Conservation (phyloP, 2,113 vertebrate genomes). For the Ramphastos sulfuratus region DNA sequence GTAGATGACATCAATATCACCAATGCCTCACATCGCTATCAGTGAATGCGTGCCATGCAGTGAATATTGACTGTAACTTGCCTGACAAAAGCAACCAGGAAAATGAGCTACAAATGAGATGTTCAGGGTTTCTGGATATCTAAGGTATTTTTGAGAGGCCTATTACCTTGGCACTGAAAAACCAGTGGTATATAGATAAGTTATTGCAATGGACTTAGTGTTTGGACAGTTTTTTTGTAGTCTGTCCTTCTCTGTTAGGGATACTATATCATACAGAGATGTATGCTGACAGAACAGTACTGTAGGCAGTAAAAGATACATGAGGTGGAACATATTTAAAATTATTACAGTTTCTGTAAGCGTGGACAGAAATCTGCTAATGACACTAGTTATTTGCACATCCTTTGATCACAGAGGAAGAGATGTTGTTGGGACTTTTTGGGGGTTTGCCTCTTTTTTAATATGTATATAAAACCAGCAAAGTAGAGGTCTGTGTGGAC, state of each 20-base stretch:
- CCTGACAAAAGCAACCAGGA: neutral
- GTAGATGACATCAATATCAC: too few relatives aligned
- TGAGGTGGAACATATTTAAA: accelerated
- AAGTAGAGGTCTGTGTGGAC: neutral
- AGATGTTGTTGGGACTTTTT: neutral
- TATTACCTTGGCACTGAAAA: neutral
- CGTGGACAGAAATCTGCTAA: neutral
- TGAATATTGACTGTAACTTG: neutral
- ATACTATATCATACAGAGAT: neutral
- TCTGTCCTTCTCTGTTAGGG: neutral
- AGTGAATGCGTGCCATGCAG: neutral
- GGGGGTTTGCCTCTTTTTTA: too few relatives aligned
- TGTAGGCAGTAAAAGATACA: neutral
- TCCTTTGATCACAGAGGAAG: neutral
- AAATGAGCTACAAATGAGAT: neutral
- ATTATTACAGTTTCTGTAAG: neutral
- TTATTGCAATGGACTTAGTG: neutral
- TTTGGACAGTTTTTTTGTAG: neutral
- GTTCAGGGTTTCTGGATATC: neutral
- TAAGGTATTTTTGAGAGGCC: neutral
- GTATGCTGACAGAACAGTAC: neutral
- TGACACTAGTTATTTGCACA: neutral
- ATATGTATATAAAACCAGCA: neutral
- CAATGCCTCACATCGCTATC: neutral
- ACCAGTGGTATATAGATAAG: neutral